A percentile compares a stretch with the other conserved stretches of the same genome.
Conservation (phyloP, 2,888 invertebrate genomes). For the Stenotaenia linearis region DNA sequence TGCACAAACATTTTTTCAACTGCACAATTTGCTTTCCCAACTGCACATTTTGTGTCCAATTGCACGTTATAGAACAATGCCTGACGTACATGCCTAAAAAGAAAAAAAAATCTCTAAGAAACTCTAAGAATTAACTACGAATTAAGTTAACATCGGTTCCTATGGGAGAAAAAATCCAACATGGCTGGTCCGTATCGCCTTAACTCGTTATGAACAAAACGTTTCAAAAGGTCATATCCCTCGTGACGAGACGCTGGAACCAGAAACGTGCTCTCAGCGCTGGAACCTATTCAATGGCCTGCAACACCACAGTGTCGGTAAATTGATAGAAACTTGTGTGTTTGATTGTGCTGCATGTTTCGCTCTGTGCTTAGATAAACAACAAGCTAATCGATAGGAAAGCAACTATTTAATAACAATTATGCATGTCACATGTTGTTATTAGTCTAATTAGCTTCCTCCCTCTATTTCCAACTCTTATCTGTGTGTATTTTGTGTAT, state of each 20-base stretch:
- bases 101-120: too few species aligned
- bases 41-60: too few species aligned
- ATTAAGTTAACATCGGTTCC: too few species aligned
- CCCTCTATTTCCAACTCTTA: neutral
- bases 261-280: neutral
- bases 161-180: too few species aligned
- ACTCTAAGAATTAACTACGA: too few species aligned
- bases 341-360: neutral
- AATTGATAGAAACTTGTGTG: neutral
- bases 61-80: too few species aligned
- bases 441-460: neutral
- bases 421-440: neutral
- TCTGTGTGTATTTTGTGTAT: neutral
- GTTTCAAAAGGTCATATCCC: neutral
- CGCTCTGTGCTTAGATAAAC: neutral
- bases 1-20: too few species aligned
- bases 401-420: neutral
- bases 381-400: neutral
- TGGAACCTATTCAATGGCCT: neutral
- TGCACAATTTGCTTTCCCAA: too few species aligned
- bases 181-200: too few species aligned
- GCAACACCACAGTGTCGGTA: slow-evolving; percentile 22
- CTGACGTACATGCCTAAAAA: too few species aligned
- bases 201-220: neutral
- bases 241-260: neutral